These are phyloP conservation scores for Pteronotus mesoamericanus DNA, from an alignment of 2,797 vertebrate species.

Conservation along the genomic window DNA sequence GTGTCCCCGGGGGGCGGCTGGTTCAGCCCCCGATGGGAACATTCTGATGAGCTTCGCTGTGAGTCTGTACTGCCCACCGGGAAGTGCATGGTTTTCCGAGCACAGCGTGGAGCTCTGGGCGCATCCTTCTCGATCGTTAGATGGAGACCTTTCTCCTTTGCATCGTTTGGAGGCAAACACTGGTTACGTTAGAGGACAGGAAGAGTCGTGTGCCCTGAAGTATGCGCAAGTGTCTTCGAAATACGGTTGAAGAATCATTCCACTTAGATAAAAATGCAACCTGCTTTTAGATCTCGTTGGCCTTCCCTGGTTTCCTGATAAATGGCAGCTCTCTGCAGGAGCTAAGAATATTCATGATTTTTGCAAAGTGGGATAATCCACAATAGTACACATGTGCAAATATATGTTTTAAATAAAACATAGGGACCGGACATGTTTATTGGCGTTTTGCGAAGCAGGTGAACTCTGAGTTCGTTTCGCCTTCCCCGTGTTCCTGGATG, in stretches of 20 bases:
- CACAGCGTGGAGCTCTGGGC: not conserved
- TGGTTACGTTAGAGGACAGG: no score
- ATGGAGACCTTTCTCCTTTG: not conserved
- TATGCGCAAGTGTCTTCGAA: not conserved
- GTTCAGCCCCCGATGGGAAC: accelerated
- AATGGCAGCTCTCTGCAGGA: not conserved
- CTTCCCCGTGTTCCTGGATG: not conserved
- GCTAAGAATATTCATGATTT: not conserved
- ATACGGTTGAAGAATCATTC: not conserved
- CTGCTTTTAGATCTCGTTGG: accelerated
- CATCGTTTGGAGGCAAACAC: not conserved
- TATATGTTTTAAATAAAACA: not conserved
- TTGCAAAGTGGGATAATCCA: not conserved
- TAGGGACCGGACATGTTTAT: not conserved
- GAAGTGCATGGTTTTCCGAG: not conserved
- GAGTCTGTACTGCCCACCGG: not conserved
- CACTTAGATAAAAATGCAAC: not conserved
- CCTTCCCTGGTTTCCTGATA: not conserved
- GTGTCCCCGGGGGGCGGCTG: accelerated
- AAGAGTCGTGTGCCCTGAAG: not conserved
- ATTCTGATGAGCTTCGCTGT: accelerated
- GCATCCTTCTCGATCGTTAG: not conserved
- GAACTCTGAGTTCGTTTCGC: accelerated
- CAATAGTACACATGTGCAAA: not conserved
- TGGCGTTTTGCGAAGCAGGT: not conserved